Conservation (phyloP, 1,140 invertebrate genomes). For the Orchesella cincta region DNA sequence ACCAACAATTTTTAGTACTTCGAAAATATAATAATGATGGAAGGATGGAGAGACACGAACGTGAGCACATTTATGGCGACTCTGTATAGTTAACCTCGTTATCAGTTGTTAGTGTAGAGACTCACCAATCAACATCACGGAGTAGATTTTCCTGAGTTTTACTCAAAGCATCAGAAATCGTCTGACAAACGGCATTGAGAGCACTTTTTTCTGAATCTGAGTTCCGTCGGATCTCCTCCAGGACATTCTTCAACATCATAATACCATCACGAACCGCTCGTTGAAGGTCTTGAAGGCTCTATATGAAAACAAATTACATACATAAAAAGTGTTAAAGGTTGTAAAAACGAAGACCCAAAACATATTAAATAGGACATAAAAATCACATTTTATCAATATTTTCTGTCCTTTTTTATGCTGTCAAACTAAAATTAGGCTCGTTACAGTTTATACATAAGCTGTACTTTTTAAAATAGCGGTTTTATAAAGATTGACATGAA, state of each 20-base stretch:
- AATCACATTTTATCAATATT: too few species aligned
- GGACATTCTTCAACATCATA: conserved; percentile 65
- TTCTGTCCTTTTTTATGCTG: too few species aligned
- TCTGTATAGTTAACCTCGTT: background rate
- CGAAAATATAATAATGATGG: background rate
- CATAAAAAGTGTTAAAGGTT: too few species aligned
- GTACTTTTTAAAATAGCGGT: too few species aligned
- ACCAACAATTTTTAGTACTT: background rate
- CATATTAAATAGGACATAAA: too few species aligned
- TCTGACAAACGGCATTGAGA: conserved; percentile 68
- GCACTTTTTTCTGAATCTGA: conserved; percentile 68
- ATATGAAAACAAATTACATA: too few species aligned
- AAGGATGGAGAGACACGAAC: background rate
- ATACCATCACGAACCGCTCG: conserved; percentile 67
- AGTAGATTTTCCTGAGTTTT: conserved; percentile 67
- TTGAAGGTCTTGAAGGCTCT: conserved; percentile 65
- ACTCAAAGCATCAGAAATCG: conserved; percentile 64
- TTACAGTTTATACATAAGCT: too few species aligned
- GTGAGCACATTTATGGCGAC: too few species aligned
- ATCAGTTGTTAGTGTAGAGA: background rate
- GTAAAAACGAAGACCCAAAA: too few species aligned
- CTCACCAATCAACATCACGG: conserved; percentile 65
- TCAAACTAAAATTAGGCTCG: too few species aligned
- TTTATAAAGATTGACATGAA: too few species aligned
- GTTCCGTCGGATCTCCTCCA: conserved; percentile 68